These are phyloP conservation scores for Agrochola macilenta DNA, from an alignment of 2,888 invertebrate genomes.

Conservation along the genomic window DNA sequence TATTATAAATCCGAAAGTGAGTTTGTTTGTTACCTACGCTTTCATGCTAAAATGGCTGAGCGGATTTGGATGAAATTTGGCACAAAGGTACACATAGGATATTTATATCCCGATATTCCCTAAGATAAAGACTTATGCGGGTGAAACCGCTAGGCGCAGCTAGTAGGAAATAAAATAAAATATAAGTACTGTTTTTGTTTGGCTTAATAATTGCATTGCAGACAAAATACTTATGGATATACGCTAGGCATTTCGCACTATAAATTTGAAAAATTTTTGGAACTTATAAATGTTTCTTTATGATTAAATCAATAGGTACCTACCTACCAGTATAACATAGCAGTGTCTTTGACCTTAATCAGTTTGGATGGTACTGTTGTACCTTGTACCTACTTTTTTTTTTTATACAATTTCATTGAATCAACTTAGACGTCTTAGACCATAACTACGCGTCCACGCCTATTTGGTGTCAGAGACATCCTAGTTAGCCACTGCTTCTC, in stretches of 20 bases:
- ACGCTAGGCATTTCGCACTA: not conserved
- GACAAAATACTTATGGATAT: not conserved
- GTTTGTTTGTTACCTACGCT: too few species aligned
- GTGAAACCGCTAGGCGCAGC: too few species aligned
- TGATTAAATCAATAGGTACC: not conserved
- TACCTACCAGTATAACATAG: not conserved
- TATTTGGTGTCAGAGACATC: constrained; percentile 12
- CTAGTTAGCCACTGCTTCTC: too few species aligned
- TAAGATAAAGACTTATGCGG: too few species aligned
- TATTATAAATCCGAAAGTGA: too few species aligned
- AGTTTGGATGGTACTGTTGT: not conserved
- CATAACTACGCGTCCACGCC: not conserved
- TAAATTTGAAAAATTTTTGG: not conserved
- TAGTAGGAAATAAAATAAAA: too few species aligned
- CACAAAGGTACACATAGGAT: too few species aligned
- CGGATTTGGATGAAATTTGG: too few species aligned
- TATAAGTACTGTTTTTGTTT: too few species aligned
- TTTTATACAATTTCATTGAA: constrained; percentile 26
- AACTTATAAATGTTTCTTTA: not conserved
- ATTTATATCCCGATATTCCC: too few species aligned
- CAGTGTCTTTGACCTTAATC: not conserved
- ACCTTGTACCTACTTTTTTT: not conserved
- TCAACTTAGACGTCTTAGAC: constrained; percentile 26
- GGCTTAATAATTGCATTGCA: not conserved
- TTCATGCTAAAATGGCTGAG: too few species aligned